These are phyloP conservation scores for Leptopterna dolabrata DNA, from an alignment of 2,888 invertebrate genomes.

Conservation along the genomic window DNA sequence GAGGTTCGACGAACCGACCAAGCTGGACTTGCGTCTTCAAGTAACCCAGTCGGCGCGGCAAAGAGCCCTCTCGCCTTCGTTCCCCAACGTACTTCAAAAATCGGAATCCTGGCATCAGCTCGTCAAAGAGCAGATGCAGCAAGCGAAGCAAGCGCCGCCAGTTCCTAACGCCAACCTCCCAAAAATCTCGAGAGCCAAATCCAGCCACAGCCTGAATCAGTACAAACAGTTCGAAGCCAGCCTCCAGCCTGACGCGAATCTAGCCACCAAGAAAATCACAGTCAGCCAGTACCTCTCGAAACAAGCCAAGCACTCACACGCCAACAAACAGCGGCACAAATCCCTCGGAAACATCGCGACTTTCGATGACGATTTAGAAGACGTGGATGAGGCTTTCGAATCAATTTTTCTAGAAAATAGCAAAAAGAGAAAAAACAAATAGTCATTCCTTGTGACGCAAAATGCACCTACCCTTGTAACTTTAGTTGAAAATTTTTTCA, in stretches of 20 bases:
- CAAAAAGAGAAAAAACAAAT: conserved; percentile 60
- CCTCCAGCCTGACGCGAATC: conserved; percentile 73
- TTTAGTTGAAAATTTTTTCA: neutral
- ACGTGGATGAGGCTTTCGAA: conserved; percentile 90
- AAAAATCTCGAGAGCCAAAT: conserved; percentile 73
- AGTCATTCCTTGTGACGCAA: neutral
- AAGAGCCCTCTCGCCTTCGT: conserved; percentile 59
- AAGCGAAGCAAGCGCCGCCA: conserved; percentile 64
- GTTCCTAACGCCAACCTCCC: conserved; percentile 52
- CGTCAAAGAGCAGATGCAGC: conserved; percentile 67
- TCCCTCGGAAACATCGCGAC: conserved; percentile 58
- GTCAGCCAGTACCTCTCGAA: conserved; percentile 78
- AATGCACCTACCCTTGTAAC: neutral
- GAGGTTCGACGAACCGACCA: conserved; percentile 65
- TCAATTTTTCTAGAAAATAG: conserved; percentile 73
- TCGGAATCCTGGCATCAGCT: conserved; percentile 87
- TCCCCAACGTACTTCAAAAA: conserved; percentile 70
- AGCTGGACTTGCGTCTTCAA: conserved; percentile 56
- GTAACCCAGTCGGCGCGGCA: conserved; percentile 54
- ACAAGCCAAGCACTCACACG: conserved; percentile 65
- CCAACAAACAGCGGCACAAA: conserved; percentile 49
- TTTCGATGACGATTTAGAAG: conserved; percentile 73
- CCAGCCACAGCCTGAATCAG: conserved; percentile 78
- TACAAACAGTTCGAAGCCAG: conserved; percentile 87
- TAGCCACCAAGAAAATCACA: conserved; percentile 77